Percentiles rank a stretch among this genome's conserved stretches.
These are phyloP conservation scores for Heliothis peltigera DNA, from an alignment of 2,888 invertebrate species.

Conservation along the genomic window DNA sequence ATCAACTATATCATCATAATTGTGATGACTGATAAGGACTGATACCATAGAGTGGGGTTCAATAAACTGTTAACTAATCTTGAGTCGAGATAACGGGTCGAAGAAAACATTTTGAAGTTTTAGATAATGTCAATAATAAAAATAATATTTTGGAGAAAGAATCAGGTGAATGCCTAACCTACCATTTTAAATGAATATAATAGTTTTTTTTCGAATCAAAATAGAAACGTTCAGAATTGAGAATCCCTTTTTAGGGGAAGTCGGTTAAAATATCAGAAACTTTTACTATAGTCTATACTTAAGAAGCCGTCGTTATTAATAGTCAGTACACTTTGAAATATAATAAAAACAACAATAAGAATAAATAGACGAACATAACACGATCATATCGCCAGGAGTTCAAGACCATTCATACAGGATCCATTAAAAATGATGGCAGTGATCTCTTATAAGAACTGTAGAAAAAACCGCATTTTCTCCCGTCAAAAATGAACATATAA, in stretches of 20 bases:
- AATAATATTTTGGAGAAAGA: too few relatives aligned
- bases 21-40: conserved; percentile 25
- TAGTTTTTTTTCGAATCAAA: too few relatives aligned
- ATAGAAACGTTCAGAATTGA: too few relatives aligned
- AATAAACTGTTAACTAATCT: conserved; percentile 2
- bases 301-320: conserved; percentile 29
- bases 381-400: conserved; percentile 63
- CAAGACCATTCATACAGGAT: conserved; percentile 65
- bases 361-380: conserved; percentile 29
- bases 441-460: conserved; percentile 29
- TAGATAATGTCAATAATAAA: conserved; percentile 37
- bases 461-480: conserved; percentile 8
- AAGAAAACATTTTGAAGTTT: conserved; percentile 10
- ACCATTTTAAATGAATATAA: too few relatives aligned
- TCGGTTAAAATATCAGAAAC: too few relatives aligned
- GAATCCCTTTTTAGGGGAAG: too few relatives aligned
- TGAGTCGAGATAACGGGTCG: conserved; percentile 1
- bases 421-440: conserved; percentile 57
- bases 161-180: too few relatives aligned
- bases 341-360: conserved; percentile 26
- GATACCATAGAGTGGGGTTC: neutral
- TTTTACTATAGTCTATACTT: neutral
- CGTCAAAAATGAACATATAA: conserved; percentile 32
- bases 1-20: conserved; percentile 4
- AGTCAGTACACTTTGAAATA: conserved; percentile 19